Conservation (phyloP, 2,888 invertebrate species). For the Oscheius sp. region DNA sequence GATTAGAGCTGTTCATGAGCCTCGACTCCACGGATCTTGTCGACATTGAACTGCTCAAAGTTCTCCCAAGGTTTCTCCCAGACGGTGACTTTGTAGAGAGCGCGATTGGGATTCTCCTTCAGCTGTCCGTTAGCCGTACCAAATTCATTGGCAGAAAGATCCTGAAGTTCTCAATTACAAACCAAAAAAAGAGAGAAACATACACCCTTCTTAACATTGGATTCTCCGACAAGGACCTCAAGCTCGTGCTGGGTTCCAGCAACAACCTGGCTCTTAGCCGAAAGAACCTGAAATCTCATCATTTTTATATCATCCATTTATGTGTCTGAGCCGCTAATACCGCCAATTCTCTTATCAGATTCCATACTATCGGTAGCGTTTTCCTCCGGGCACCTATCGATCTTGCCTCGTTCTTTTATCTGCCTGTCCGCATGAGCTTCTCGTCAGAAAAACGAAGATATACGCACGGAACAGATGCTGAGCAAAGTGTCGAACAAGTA, state of each 20-base stretch:
- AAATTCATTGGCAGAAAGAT: conserved; percentile 47
- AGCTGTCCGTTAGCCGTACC: conserved; percentile 48
- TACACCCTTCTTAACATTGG: conserved; percentile 54
- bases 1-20: conserved; percentile 54
- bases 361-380: neutral
- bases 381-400: neutral
- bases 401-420: neutral
- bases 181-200: conserved; percentile 13
- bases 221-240: conserved; percentile 59
- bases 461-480: too few relatives aligned
- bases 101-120: conserved; percentile 52
- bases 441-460: conserved; percentile 1
- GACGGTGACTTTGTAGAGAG: conserved; percentile 55
- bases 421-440: neutral
- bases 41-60: conserved; percentile 60
- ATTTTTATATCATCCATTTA: neutral
- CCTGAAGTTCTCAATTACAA: conserved; percentile 25
- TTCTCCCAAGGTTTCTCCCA: conserved; percentile 68
- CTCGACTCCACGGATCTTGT: conserved; percentile 56
- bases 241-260: conserved; percentile 55
- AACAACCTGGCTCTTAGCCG: conserved; percentile 60
- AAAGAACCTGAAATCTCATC: conserved; percentile 49
- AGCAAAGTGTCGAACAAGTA: too few relatives aligned
- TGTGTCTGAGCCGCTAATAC: conserved; percentile 4
- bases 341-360: conserved; percentile 16